Evolutionary conservation across 2,797 vertebrate genomes (phyloP).

Genomic region (Sebastes steindachneri): DNA sequence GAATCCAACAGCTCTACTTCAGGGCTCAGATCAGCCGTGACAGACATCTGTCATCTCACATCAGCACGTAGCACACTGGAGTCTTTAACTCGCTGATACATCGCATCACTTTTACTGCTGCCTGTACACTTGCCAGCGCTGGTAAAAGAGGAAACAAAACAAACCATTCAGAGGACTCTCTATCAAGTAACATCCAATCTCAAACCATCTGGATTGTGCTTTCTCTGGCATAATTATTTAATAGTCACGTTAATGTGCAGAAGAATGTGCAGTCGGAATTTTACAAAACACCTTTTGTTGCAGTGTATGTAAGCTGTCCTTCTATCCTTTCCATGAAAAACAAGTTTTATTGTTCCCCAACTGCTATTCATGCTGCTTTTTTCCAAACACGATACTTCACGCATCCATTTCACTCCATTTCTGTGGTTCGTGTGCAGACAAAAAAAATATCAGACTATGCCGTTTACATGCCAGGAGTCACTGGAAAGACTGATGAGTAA

Average conservation of each 20-base stretch:
- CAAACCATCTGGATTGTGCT: not conserved
- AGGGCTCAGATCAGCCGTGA: constrained; percentile 31
- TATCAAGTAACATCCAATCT: not conserved
- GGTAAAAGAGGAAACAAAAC: constrained; percentile 10
- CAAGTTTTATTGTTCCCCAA: constrained; percentile 17
- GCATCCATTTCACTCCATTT: not conserved
- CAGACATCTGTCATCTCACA: constrained; percentile 25
- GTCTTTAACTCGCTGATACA: constrained; percentile 26
- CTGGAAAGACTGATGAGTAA: constrained; percentile 2
- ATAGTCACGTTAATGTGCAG: not conserved
- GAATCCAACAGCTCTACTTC: not conserved
- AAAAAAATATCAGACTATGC: not conserved
- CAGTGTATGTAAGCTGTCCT: not conserved
- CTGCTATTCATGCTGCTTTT: not conserved
- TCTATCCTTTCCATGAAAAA: constrained; percentile 7
- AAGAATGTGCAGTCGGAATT: not conserved
- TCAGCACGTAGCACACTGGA: constrained; percentile 17
- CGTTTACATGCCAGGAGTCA: not conserved
- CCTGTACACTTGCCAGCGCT: constrained; percentile 4
- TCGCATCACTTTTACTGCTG: constrained; percentile 20
- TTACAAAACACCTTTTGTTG: not conserved
- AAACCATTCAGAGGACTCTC: not conserved
- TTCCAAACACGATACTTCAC: not conserved
- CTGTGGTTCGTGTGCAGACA: not conserved
- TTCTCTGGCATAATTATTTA: not conserved